Base-by-base conservation (phyloP, 1,140 invertebrate species). In the Saxidomus purpurata region DNA sequence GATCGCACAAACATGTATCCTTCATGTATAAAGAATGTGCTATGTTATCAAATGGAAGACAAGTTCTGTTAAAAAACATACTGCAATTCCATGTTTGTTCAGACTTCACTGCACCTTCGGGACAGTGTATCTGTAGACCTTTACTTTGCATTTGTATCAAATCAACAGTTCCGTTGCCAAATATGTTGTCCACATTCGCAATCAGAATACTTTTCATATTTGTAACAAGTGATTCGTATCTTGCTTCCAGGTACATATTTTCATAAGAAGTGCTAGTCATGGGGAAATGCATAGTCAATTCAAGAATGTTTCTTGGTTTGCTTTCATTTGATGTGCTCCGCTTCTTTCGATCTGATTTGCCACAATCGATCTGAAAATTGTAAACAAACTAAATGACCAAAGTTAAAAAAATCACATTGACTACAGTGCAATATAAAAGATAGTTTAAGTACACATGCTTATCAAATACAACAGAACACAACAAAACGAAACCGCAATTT, bases 51-150 rank as follows among this genome's bases (percentile, higher is more conserved):
- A 34, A 8, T 38, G 9, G 36, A 25, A 3, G 19, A 74, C 15
- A 0, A 36, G 13, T 74, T 11, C 1, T 25, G 11, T 9, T 17
- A 59, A 34, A 31, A 0, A 1, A 43, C 81, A 36, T 83, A 63
- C 81, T 55, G 81, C 81, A 67, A 22, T 52, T 31, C 17, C 19
- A 38, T 11, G 28, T 55, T 31, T 52, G 28, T 22, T 52, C n/a
- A 1, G 77, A 81, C 49, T 59, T 25, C 11, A 59, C 52, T 1
- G 77, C 9, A 8, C 77, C 77, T 38, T 52, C 31, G 1, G 43
- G 52, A 25, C 77, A 81, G 47, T 81, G 47, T 34, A 81, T 36
- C 28, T 81, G 3, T 22, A 81, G 28, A 43, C 71, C 71, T 22
- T n/a, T 52, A 22, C 28, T 59, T 31, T 2, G 0, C 2, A 47